Evolutionary conservation across 2,797 vertebrate genomes (phyloP), one percentile per base, ranked within the genome.

Genomic region (Cossypha niveicapilla): DNA sequence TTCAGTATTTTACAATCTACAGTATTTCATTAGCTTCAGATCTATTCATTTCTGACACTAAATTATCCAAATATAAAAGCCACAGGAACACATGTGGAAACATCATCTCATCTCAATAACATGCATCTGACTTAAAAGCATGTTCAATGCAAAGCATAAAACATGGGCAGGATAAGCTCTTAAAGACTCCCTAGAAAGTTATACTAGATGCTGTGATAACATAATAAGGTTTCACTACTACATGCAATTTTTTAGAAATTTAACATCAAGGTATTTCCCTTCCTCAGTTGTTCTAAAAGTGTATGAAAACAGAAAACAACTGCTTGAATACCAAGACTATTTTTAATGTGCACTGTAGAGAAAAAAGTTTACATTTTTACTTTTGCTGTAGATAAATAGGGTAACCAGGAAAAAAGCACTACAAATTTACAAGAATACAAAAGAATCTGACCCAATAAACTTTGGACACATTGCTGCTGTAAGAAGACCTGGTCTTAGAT

Each of bases 21-120:
- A 92, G 8, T 57, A 86, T 86, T 90, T 77, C 28, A 94, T 83
- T 88, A 94, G 42, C 66, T 84, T 94, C 30, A 48, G 58, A 81
- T 83, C 74, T 91, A 58, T 84, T 86, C 11, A 81, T 50, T 90
- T 92, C 67, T 63, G 47, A 93, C 44, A 77, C 34, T 88, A 90
- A 51, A 80, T 53, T 82, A 84, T 54, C 37, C 30, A 62, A 80
- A 74, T 51, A n/a, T 18, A 67, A 85, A 91, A 88, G 53, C 17
- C 24, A 34, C 39, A 62, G 58, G 39, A 85, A 68, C 28, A 44
- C 23, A 85, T n/a, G 37, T 19, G 8, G 32, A 89, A 88, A 68
- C 4, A 78, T 11, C 15, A 78, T 10, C 34, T 77, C 47, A 67
- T 54, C 70, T 92, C 77, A 88, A 6, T 34, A 92, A 58, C 6